Evolutionary conservation across 2,888 invertebrate species (phyloP).

Genomic region (Melangyna quadrimaculata): DNA sequence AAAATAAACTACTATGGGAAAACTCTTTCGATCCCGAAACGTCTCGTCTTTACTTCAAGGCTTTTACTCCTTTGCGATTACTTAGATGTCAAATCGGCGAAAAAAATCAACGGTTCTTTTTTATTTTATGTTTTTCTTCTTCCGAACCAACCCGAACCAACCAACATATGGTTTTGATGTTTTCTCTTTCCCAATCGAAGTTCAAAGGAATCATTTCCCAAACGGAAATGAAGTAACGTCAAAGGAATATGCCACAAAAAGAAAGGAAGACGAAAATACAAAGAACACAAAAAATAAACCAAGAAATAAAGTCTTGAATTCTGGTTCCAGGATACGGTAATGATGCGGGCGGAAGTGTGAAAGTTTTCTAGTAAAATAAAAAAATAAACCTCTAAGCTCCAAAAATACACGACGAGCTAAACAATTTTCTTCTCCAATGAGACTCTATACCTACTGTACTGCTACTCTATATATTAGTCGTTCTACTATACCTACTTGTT

Average conservation of each 20-base stretch:
- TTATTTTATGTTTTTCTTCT: background rate
- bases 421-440: slow-evolving; percentile 16
- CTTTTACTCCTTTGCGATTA: slow-evolving; percentile 58
- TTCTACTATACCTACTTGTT: slow-evolving; percentile 1
- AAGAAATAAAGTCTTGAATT: slow-evolving; percentile 7
- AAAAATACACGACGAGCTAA: slow-evolving; percentile 1
- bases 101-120: slow-evolving; percentile 8
- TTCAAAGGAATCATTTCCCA: slow-evolving; percentile 73
- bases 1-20: background rate
- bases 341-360: slow-evolving; percentile 35
- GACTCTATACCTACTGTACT: too few species aligned
- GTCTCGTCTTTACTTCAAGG: slow-evolving; percentile 17
- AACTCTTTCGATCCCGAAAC: background rate
- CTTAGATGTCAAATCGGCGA: slow-evolving; percentile 42
- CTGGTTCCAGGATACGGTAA: slow-evolving; percentile 24
- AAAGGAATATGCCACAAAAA: slow-evolving; percentile 70
- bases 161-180: slow-evolving; percentile 68
- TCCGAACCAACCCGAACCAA: background rate
- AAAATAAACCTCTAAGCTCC: background rate
- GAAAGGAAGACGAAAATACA: slow-evolving; percentile 25
- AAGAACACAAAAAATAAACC: background rate
- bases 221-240: slow-evolving; percentile 73
- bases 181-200: slow-evolving; percentile 70
- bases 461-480: background rate
- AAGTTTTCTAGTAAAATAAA: background rate